Evolutionary conservation across 2,797 vertebrate species (phyloP).

Genomic region (Enteromius thamalakanensis): DNA sequence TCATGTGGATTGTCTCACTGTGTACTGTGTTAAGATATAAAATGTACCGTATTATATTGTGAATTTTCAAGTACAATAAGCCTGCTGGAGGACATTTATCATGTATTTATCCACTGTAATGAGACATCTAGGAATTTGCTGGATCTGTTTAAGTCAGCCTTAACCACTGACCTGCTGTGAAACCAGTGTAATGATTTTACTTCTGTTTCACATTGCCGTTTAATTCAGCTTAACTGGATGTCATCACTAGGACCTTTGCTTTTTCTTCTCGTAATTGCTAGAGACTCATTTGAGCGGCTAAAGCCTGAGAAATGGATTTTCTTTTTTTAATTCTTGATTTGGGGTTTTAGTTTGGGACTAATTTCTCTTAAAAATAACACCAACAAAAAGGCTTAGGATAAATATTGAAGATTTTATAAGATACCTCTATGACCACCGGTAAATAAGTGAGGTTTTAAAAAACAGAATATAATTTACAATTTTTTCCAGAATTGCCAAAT

Average conservation of each 20-base stretch:
- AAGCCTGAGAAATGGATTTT: conserved; percentile 2
- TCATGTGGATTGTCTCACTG: not conserved
- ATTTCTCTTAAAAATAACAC: not conserved
- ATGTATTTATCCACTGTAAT: conserved; percentile 14
- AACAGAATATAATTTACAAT: not conserved
- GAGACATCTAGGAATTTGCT: not conserved
- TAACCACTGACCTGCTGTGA: conserved; percentile 4
- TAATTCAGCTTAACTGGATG: conserved; percentile 3
- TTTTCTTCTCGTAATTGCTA: not conserved
- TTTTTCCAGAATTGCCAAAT: not conserved
- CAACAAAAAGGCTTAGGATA: not conserved
- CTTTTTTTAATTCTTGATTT: not conserved
- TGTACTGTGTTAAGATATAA: not conserved
- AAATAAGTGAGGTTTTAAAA: not conserved
- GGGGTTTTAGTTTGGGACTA: not conserved
- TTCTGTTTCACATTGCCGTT: not conserved
- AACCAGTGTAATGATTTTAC: not conserved
- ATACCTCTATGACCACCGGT: not conserved
- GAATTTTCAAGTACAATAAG: not conserved
- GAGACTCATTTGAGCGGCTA: conserved; percentile 16
- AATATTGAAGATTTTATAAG: not conserved
- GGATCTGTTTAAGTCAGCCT: not conserved
- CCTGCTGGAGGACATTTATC: not conserved
- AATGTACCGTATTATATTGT: not conserved
- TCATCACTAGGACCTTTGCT: conserved; percentile 12